A percentile compares a stretch with the other conserved stretches of the same genome.
phyloP scores from a whole-genome alignment of 2,113 vertebrate species.

The Dissostichus mawsoni region DNA sequence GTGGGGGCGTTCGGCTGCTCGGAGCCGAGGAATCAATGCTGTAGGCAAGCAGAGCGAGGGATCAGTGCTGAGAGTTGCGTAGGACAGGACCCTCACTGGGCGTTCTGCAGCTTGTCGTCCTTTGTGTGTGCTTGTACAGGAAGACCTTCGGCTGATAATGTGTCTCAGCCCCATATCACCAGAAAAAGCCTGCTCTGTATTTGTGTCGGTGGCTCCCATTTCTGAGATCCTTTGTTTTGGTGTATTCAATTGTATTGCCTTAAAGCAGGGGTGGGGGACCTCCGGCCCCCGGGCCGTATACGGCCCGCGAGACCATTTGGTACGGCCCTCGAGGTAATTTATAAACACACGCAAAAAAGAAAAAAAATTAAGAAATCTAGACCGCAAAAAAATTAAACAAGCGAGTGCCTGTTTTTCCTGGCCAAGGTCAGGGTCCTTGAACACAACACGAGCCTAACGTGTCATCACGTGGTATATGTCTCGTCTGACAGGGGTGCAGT shows the following conservation, averaged over 20 bases:
- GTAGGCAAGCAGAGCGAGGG: constrained; percentile 58
- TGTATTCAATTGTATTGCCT: neutral
- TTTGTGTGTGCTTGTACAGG: constrained; percentile 32
- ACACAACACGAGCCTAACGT: no score
- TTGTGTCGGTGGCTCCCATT: constrained; percentile 40
- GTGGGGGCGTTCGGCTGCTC: constrained; percentile 66
- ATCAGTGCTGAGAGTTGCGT: constrained; percentile 35
- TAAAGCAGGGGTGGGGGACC: neutral
- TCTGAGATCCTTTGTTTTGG: constrained; percentile 24
- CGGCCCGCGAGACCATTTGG: no score
- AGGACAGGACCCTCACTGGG: constrained; percentile 60
- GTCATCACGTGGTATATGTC: no score
- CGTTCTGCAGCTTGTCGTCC: constrained; percentile 61
- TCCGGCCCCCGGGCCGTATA: no score
- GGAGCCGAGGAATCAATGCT: constrained; percentile 62
- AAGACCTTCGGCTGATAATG: constrained; percentile 41
- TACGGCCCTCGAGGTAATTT: no score
- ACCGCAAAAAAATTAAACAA: no score
- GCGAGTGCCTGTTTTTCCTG: no score
- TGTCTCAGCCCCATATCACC: constrained; percentile 8
- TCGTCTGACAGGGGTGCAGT: no score
- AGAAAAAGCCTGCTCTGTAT: constrained; percentile 35
- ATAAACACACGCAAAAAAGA: no score
- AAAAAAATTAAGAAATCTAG: no score
- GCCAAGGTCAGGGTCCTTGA: no score